Base-by-base conservation (phyloP, 1,140 invertebrate species). In the Bombus affinis region DNA sequence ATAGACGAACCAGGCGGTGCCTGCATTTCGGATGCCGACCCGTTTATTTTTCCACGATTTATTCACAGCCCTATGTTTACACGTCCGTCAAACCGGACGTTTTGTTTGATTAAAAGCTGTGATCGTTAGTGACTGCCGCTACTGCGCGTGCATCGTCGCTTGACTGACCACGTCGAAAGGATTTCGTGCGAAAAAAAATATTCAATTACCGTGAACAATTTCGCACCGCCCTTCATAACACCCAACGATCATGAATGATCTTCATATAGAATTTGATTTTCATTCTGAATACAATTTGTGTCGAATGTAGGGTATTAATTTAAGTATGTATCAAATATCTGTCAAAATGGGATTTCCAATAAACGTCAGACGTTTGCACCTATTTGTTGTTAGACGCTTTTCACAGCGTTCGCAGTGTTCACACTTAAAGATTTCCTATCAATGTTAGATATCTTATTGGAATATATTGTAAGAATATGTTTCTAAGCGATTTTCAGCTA, bases 81-180 rank as follows among this genome's bases (percentile, higher is more conserved):
- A 74, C 70, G 62, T 59, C 65, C 74, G 83, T 88, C 83, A 80
- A 77, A 65, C 72, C 71, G 68, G 81, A 86, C 70, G 78, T 70
- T 86, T 85, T 88, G 88, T 89, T 89, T 89, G 87, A 89, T 89
- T 89, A 88, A 89, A 89, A 89, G 83, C 83, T 81, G 83, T 47
- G 88, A 89, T 88, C 87, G 83, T 86, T 86, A 85, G 39, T 35
- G 83, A 72, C 76, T 57, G 70, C 18, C 22, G 68, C 47, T 59
- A 59, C 25, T 59, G 39, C 70, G 78, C 42, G 72, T 32, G 35
- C 62, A 83, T 53, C 32, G 80, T 83, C 84, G 42, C 65, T 32
- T 42, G 74, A 62, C 74, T 25, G 47, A 13, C 39, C 15, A 22
- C 22, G 22, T 12, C 73, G 72, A 78, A 89, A 86, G 77, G 86